Percentiles rank a stretch among this genome's conserved stretches.
Conservation (phyloP, 2,888 invertebrate species). For the Coelopa pilipes region DNA sequence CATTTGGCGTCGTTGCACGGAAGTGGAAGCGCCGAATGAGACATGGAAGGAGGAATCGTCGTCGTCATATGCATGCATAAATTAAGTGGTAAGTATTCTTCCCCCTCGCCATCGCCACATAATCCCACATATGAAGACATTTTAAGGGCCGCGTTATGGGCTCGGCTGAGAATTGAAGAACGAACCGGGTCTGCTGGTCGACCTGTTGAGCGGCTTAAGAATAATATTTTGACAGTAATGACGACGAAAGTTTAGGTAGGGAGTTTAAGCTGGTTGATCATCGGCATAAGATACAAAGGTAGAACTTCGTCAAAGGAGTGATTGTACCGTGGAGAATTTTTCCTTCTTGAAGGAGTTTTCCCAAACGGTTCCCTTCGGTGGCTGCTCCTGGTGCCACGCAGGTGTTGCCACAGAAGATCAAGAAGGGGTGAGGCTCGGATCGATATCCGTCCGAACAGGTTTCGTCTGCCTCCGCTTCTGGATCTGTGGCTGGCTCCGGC, state of each 20-base stretch:
- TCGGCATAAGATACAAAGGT: too few species aligned
- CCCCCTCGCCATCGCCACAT: background rate
- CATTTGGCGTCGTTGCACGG: background rate
- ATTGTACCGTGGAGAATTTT: too few species aligned
- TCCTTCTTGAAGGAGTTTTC: too few species aligned
- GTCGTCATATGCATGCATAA: constrained; percentile 22
- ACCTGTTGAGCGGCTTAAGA: background rate
- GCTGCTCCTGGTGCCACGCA: too few species aligned
- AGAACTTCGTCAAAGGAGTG: too few species aligned
- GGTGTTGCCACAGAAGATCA: too few species aligned
- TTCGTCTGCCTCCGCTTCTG: too few species aligned
- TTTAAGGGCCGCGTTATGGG: constrained; percentile 8
- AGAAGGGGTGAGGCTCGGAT: background rate
- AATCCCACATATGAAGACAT: constrained; percentile 31
- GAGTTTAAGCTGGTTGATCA: too few species aligned
- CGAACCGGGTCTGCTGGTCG: background rate
- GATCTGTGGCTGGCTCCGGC: too few species aligned
- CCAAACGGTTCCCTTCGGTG: too few species aligned
- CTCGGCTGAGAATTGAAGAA: background rate
- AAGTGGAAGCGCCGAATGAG: constrained; percentile 17
- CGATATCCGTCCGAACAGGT: too few species aligned
- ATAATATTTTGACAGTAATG: constrained; percentile 23
- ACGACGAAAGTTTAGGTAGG: too few species aligned
- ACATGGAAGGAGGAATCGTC: constrained; percentile 1
- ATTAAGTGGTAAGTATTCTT: constrained; percentile 26